Base-by-base conservation (phyloP, 2,888 invertebrate species). In the Drosophila lutescens region DNA sequence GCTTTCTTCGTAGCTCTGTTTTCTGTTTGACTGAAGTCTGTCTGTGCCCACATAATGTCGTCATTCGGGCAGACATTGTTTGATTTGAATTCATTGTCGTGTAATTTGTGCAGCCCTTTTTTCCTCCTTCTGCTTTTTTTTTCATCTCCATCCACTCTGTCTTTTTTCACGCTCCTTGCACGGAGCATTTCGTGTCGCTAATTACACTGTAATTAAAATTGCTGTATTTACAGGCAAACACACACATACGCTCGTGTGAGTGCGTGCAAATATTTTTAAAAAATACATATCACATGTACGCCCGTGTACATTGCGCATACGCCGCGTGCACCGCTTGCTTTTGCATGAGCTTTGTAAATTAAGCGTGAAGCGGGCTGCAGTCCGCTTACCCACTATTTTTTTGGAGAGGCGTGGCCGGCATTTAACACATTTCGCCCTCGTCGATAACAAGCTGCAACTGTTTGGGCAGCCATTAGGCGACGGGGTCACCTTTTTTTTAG, bases 181-280 rank as follows among this genome's bases (percentile, higher is more conserved):
- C 51, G 49, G 63, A 63, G 55, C 72, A 51, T 74, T 68, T 70
- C 88, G 86, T 89, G 89, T 77, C 78, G 80, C 82, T 87, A 90
- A 89, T 90, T 89, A 88, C 86, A 85, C 77, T 76, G 89, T 89
- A 90, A 90, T 89, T 89, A 89, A 89, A 90, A 89, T 89, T 71
- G 69, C 82, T 76, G 75, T 87, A 85, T 87, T 87, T 85, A 74
- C 82, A 69, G 67, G 75, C 80, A 50, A 67, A 62, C 58, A 73
- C 74, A 62, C 56, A 23, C 47, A 30, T 47, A 17, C 23, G 10
- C 36, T 32, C 6, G 30, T 30, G 34, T 34, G 69, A 85, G 86
- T 86, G 83, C 83, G 83, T 84, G 83, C 78, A 84, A 80, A 86
- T 86, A 84, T 83, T 83, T 72, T 58, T n/a, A 56, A 71, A 77